Conservation (phyloP, 1,140 invertebrate species). For the Drosophila biarmipes region DNA sequence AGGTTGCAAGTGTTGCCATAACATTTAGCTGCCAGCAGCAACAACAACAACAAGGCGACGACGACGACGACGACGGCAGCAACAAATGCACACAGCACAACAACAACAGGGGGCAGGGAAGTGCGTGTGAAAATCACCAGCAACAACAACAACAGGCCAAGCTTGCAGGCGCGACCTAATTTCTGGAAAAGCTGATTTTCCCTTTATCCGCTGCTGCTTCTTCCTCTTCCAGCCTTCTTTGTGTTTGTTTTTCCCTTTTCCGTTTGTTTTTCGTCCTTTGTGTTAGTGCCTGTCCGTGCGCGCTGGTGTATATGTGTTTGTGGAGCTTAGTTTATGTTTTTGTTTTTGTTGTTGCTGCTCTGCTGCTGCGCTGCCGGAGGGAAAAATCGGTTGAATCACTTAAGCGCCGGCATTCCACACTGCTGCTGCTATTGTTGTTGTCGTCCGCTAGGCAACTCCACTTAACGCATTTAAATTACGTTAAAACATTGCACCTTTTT, state of each 20-base stretch:
- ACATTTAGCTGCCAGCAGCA: constrained; percentile 43
- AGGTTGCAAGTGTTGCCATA: constrained; percentile 60
- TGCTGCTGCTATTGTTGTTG: constrained; percentile 17
- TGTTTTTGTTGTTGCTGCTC: constrained; percentile 37
- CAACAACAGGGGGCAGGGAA: constrained; percentile 3
- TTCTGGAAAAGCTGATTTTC: constrained; percentile 66
- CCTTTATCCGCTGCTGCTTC: not conserved
- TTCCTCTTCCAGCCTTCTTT: constrained; percentile 22
- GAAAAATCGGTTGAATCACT: constrained; percentile 3
- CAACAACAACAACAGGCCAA: constrained; percentile 17
- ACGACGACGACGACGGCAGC: constrained; percentile 1
- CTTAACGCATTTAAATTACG: constrained; percentile 19
- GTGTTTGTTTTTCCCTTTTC: constrained; percentile 62
- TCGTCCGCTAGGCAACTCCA: constrained; percentile 13
- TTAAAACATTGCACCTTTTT: constrained; percentile 26
- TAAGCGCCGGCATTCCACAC: constrained; percentile 14
- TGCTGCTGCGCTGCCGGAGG: not conserved
- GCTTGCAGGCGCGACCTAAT: constrained; percentile 67
- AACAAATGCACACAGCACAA: constrained; percentile 26
- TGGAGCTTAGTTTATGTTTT: constrained; percentile 5
- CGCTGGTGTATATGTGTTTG: constrained; percentile 14
- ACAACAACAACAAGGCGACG: constrained; percentile 6
- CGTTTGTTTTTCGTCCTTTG: constrained; percentile 10
- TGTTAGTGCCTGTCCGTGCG: constrained; percentile 17
- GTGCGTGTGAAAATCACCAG: constrained; percentile 23